Evolutionary conservation across 2,888 invertebrate genomes (phyloP).

Genomic region (Cremastinae sp.): DNA sequence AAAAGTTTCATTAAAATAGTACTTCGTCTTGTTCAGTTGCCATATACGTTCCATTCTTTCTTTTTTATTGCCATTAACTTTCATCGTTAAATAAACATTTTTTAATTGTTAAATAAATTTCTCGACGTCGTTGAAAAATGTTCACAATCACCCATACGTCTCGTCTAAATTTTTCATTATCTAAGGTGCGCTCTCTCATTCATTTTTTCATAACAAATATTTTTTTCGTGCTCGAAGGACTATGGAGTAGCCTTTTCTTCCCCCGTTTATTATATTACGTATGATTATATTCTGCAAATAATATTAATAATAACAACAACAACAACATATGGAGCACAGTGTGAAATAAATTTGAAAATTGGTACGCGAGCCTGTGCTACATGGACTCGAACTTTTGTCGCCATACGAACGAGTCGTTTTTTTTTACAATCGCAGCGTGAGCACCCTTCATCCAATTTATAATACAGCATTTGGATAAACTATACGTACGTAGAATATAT

Average conservation of each 20-base stretch:
- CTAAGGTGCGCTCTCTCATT: too few species aligned
- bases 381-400: conserved; percentile 19
- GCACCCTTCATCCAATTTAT: conserved; percentile 38
- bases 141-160: not conserved
- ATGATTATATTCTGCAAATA: too few species aligned
- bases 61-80: conserved; percentile 30
- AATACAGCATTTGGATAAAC: conserved; percentile 26
- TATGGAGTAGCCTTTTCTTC: too few species aligned
- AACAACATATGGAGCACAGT: too few species aligned
- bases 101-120: not conserved
- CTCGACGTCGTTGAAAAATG: not conserved
- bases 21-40: conserved; percentile 1
- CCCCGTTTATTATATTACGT: too few species aligned
- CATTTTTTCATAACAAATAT: too few species aligned
- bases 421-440: conserved; percentile 6
- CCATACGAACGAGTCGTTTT: conserved; percentile 6
- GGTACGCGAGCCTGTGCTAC: conserved; percentile 28
- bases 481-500: conserved; percentile 14
- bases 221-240: too few species aligned
- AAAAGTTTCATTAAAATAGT: too few species aligned
- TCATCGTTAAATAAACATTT: not conserved
- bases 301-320: too few species aligned
- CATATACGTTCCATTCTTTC: too few species aligned
- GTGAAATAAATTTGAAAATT: conserved; percentile 9
- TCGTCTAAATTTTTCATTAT: not conserved